Evolutionary conservation across 2,113 vertebrate genomes (phyloP), one percentile per base, ranked within the genome.

Genomic region (Empidonax traillii): DNA sequence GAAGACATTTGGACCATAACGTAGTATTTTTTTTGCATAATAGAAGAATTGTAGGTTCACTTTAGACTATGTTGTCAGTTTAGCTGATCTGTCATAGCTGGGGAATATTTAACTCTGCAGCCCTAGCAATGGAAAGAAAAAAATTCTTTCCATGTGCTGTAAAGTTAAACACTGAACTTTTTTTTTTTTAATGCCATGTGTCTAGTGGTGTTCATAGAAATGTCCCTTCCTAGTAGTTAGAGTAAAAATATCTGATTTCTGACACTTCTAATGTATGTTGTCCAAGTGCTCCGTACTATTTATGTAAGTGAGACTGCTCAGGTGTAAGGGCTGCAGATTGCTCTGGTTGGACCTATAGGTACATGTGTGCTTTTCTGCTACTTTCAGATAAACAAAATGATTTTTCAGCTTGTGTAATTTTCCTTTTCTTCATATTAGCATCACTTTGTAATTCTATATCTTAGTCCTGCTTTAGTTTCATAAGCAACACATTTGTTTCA

Each of bases 211-310:
- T 53, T 87, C 21, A 41, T 8, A 49, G 41, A 62, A 44, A 44
- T 13, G 20, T 51, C 30, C 3, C 15, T 80, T 84, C 30, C 21
- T 43, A 23, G 8, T 33, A 78, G 24, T 13, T 52, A 62, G 12
- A 30, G 16, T 66, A 66, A 58, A 44, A 82, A 53, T 8, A 20
- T 85, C 12, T 62, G 17, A 67, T 73, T 85, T 90, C 66, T 80
- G 44, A 30, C 17, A 4, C 19, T 76, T 63, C 9, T 79, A 24
- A 58, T 18, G 5, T 9, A 39, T 0, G 0, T 49, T 2, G 2
- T 37, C 22, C 0, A 2, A 53, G 22, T 63, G 21, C 59, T 61
- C 7, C 43, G 78, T 56, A 9, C 47, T 65, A 44, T 73, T 53
- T 71, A 25, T 35, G 11, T 28, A 11, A 43, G 19, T 4, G 55